Percentiles rank a stretch among this genome's conserved stretches.
phyloP scores from a whole-genome alignment of 2,888 invertebrate species.

The Papilio elwesi region DNA sequence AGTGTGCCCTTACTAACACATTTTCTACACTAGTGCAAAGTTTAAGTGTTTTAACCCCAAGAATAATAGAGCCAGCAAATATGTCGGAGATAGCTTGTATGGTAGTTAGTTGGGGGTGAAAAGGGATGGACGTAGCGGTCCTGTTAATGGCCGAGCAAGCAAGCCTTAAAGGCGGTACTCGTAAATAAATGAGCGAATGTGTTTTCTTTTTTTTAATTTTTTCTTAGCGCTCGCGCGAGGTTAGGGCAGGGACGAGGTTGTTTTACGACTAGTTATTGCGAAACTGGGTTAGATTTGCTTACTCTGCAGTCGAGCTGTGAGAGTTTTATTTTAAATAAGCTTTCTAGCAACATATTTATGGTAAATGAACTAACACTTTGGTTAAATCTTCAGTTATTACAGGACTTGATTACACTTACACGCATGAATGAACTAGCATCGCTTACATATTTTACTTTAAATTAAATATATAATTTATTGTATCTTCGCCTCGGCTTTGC shows the following conservation, averaged over 20 bases:
- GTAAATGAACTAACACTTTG: conserved; percentile 15
- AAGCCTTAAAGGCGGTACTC: conserved; percentile 66
- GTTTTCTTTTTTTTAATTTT: conserved; percentile 60
- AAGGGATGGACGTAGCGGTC: conserved; percentile 62
- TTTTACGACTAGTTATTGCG: conserved; percentile 47
- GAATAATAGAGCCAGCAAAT: conserved; percentile 62
- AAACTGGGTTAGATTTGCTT: conserved; percentile 53
- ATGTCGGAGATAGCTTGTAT: conserved; percentile 64
- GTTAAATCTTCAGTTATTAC: conserved; percentile 12
- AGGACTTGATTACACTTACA: background rate
- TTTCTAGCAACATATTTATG: conserved; percentile 23
- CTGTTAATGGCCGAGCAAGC: conserved; percentile 70
- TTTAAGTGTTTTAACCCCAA: conserved; percentile 65
- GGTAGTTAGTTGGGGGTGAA: conserved; percentile 52
- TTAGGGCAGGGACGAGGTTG: conserved; percentile 40
- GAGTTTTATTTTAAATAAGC: conserved; percentile 42
- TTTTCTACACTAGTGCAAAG: conserved; percentile 56
- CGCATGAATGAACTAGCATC: background rate
- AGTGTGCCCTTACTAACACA: conserved; percentile 46
- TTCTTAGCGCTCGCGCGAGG: conserved; percentile 48
- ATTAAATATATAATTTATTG: no score
- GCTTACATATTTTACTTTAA: no score
- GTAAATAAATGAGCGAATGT: conserved; percentile 74
- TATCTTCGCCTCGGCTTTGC: no score
- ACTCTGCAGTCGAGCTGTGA: conserved; percentile 40